A percentile compares a stretch with the other conserved stretches of the same genome.
These are phyloP conservation scores for Maylandia zebra DNA, from an alignment of 2,113 vertebrate species.

Conservation along the genomic window DNA sequence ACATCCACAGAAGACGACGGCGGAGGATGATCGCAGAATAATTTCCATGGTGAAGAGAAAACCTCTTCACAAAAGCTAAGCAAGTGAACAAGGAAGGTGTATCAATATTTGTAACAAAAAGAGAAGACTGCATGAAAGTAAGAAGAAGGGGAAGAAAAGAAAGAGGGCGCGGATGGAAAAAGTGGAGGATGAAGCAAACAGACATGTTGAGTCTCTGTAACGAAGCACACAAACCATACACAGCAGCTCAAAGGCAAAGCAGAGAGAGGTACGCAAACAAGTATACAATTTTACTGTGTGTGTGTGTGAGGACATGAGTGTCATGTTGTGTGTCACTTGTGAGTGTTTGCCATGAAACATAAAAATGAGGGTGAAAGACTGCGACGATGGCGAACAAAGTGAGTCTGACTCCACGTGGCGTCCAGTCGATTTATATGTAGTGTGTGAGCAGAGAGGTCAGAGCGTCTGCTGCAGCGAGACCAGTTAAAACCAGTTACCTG, in stretches of 20 bases:
- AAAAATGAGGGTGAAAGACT: no score
- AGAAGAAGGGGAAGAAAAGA: background rate
- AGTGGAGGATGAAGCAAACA: background rate
- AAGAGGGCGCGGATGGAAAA: background rate
- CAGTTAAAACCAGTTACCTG: background rate
- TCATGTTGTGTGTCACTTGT: no score
- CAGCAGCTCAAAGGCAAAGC: background rate
- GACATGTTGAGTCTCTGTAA: background rate
- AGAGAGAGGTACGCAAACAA: no score
- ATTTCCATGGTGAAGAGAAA: background rate
- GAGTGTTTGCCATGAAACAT: no score
- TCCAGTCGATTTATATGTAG: no score
- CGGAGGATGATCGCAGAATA: background rate
- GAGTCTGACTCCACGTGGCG: no score
- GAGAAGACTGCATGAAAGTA: background rate
- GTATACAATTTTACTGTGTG: no score
- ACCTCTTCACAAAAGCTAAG: background rate
- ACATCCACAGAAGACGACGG: rapidly evolving
- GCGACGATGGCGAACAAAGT: no score
- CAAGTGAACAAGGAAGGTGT: background rate
- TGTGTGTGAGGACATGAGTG: no score
- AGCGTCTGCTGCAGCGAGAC: background rate
- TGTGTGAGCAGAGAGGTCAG: no score
- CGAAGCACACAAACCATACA: background rate
- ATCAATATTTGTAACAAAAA: background rate